Base-by-base conservation (phyloP, 2,797 vertebrate species). In the Loriculus beryllinus region DNA sequence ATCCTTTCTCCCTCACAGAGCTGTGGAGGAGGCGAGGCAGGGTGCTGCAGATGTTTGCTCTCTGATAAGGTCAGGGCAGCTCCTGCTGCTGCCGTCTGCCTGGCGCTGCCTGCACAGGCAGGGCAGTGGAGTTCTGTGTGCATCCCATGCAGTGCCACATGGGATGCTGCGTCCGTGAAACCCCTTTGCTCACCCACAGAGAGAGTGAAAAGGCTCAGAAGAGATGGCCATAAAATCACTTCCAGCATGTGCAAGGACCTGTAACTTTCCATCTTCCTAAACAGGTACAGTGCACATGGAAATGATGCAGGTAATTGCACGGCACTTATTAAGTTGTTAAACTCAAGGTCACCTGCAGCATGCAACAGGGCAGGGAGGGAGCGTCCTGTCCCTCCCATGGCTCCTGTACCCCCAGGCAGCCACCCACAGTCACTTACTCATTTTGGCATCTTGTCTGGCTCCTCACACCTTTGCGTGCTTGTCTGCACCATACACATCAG, bases 321-420 rank as follows among this genome's bases (percentile, higher is more conserved):
- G 54, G 51, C 1, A 3, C 63, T 89, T 29, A 12, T 64, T 64
- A 15, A 71, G 14, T 7, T 43, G n/a, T 79, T 59, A 21, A 78
- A 64, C n/a, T 59, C 80, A 31, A 49, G 42, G 93, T 78, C 78
- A 87, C 62, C 74, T 78, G 51, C 57, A 63, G 60, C 12, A 12
- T 19, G 42, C 59, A 69, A 69, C 35, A 25, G 45, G 82, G 25
- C 67, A 28, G 31, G 49, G 70, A 90, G 57, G 67, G 70, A 93
- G 49, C 0, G 1, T 54, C 0, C 0, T 64, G 65, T 74, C 52
- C 8, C 40, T 93, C 47, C 79, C 5, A 2, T 22, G 51, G 62
- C 82, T 91, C 42, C 79, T 69, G 60, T 10, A 6, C n/a, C 75
- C 47, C 60, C 88, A 74, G 74, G 70, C 69, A 90, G 62, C 62